phyloP scores from a whole-genome alignment of 2,113 vertebrate species.

The Oceanodroma tethys region DNA sequence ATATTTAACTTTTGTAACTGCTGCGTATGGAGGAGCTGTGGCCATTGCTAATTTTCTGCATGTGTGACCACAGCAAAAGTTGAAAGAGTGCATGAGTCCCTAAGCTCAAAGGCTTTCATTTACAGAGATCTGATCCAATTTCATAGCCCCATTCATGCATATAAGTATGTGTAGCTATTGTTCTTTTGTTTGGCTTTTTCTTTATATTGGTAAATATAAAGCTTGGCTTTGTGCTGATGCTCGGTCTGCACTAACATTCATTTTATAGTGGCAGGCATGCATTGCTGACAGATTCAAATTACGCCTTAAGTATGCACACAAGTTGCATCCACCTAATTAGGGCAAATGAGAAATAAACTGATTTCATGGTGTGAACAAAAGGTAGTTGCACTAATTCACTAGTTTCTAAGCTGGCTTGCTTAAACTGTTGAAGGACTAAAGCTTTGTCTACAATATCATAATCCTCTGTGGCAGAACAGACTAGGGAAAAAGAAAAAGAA shows the following conservation, averaged over 20 bases:
- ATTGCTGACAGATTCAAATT: conserved; percentile 12
- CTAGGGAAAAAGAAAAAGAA: not conserved
- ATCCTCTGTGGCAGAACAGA: not conserved
- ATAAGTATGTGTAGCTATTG: not conserved
- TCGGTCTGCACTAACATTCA: not conserved
- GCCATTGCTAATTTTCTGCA: not conserved
- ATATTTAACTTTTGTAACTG: not conserved
- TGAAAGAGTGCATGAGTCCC: not conserved
- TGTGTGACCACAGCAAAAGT: not conserved
- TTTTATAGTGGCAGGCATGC: not conserved
- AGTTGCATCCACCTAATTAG: not conserved
- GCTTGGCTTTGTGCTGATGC: not conserved
- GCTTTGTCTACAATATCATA: not conserved
- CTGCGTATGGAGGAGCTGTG: not conserved
- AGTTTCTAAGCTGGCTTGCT: not conserved
- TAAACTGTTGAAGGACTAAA: not conserved
- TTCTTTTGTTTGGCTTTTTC: conserved; percentile 19
- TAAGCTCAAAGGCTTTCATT: not conserved
- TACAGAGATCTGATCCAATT: not conserved
- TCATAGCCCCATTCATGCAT: not conserved
- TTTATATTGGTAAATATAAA: not conserved
- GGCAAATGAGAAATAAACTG: not conserved
- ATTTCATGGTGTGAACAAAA: not conserved
- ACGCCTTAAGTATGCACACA: not conserved
- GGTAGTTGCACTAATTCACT: not conserved